Conservation (phyloP, 2,113 vertebrate genomes). For the Lathamus discolor region DNA sequence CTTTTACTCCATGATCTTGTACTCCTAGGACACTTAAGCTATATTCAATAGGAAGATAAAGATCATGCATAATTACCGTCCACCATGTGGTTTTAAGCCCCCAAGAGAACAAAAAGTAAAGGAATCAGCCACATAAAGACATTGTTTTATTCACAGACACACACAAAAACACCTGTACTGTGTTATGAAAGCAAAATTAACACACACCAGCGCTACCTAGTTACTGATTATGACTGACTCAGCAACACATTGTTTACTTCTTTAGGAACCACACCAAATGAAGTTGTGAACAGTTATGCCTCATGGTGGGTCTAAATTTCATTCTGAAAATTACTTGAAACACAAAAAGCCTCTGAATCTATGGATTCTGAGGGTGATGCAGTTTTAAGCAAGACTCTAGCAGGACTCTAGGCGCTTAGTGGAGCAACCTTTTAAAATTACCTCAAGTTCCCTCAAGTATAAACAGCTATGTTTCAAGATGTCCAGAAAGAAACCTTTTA, state of each 20-base stretch:
- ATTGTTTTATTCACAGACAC: constrained; percentile 3
- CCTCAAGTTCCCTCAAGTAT: not conserved
- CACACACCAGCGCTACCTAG: not conserved
- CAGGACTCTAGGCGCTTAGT: not conserved
- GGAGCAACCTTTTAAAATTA: not conserved
- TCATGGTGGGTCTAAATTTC: not conserved
- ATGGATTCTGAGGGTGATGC: not conserved
- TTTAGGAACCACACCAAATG: not conserved
- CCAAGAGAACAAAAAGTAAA: constrained; percentile 13
- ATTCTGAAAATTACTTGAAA: not conserved
- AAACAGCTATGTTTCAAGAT: not conserved
- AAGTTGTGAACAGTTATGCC: not conserved
- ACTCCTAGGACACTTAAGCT: not conserved
- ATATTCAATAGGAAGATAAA: constrained; percentile 18
- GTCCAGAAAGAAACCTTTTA: not conserved
- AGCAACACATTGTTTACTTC: not conserved
- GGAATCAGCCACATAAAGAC: not conserved
- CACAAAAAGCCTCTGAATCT: not conserved
- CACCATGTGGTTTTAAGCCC: constrained; percentile 4
- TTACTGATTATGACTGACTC: not conserved
- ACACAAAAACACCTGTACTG: not conserved
- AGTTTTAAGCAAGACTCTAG: not conserved
- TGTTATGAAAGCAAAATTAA: constrained; percentile 9
- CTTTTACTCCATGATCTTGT: not conserved
- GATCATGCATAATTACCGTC: constrained; percentile 58